phyloP scores from a whole-genome alignment of 2,888 invertebrate species.

The Euzophera pinguis region DNA sequence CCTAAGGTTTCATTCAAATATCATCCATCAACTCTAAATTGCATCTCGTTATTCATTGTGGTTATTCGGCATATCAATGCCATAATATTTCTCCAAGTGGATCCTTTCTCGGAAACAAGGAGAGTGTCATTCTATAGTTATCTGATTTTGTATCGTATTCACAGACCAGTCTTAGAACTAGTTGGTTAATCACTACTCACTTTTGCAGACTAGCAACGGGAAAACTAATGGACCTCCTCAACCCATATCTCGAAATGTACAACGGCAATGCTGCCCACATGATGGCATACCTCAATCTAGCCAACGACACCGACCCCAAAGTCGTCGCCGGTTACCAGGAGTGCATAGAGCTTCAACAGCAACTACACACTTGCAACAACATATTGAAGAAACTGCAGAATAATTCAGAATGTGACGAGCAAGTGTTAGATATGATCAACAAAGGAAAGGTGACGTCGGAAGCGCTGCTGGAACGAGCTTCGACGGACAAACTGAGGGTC shows the following conservation, averaged over 20 bases:
- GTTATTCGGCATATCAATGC: too few species aligned
- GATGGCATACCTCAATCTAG: constrained; percentile 88
- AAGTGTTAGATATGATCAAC: constrained; percentile 48
- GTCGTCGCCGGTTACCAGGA: constrained; percentile 81
- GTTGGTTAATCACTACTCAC: not conserved
- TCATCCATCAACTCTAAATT: too few species aligned
- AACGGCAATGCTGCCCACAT: constrained; percentile 90
- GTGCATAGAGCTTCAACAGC: constrained; percentile 93
- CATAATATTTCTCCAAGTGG: too few species aligned
- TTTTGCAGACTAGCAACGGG: constrained; percentile 91
- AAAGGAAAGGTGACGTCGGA: constrained; percentile 56
- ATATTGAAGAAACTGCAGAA: constrained; percentile 87
- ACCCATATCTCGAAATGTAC: constrained; percentile 88
- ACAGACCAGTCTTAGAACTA: too few species aligned
- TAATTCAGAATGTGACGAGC: constrained; percentile 58
- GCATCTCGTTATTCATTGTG: too few species aligned
- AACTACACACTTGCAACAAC: constrained; percentile 90
- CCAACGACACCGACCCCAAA: constrained; percentile 81
- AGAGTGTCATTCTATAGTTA: too few species aligned
- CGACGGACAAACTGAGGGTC: constrained; percentile 90
- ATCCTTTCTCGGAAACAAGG: too few species aligned
- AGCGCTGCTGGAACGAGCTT: constrained; percentile 79
- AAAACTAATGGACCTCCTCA: constrained; percentile 88
- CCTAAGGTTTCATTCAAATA: too few species aligned
- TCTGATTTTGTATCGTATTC: too few species aligned